A percentile compares a stretch with the other conserved stretches of the same genome.
Conservation (phyloP, 1,140 invertebrate species). For the Diorhabda carinulata region DNA sequence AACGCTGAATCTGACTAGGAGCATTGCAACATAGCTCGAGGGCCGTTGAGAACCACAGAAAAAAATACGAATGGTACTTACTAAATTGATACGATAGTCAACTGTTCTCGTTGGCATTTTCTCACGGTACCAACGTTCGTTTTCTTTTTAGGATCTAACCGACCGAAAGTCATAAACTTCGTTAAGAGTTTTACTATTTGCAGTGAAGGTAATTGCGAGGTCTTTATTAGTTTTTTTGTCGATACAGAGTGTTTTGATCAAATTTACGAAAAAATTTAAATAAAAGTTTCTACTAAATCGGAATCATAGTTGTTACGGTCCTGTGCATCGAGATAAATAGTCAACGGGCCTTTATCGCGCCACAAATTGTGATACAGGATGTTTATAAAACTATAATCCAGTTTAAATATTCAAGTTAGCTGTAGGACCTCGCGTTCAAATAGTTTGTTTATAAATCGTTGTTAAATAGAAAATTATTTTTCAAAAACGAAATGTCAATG, state of each 20-base stretch:
- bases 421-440: too few relatives aligned
- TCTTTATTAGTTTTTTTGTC: neutral
- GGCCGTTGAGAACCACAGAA: neutral
- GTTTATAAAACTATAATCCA: too few relatives aligned
- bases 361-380: too few relatives aligned
- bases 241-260: conserved; percentile 1
- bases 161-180: conserved; percentile 8
- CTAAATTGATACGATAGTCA: conserved; percentile 14
- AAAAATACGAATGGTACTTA: conserved; percentile 12
- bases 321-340: too few relatives aligned
- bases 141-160: conserved; percentile 7
- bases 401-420: too few relatives aligned
- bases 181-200: conserved; percentile 12
- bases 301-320: too few relatives aligned
- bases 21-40: conserved; percentile 6
- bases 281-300: neutral
- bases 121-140: conserved; percentile 11
- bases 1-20: conserved; percentile 8
- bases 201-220: conserved; percentile 9
- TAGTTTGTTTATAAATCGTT: neutral
- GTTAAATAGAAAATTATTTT: too few relatives aligned
- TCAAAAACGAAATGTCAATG: too few relatives aligned
- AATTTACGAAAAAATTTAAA: neutral
- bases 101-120: conserved; percentile 6
- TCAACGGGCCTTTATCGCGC: too few relatives aligned